Conservation (phyloP, 2,113 vertebrate species). For the Nothoprocta pentlandii region DNA sequence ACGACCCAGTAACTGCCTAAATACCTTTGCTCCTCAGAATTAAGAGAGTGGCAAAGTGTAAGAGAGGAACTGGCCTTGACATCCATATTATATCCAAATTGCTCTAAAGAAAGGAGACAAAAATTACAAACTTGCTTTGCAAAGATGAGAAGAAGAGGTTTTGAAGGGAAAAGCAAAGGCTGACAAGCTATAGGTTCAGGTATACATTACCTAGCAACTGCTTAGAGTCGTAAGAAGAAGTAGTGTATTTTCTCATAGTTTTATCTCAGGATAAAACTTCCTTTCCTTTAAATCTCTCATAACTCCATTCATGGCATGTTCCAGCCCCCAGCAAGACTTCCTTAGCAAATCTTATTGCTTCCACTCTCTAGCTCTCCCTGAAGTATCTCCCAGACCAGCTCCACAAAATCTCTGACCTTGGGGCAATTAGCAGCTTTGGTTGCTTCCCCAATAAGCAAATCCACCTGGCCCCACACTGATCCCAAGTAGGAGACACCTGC, state of each 20-base stretch:
- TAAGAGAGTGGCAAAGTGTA: fast-evolving
- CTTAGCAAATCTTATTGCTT: not conserved
- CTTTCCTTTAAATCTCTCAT: too few species aligned
- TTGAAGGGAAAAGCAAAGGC: not conserved
- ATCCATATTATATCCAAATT: fast-evolving
- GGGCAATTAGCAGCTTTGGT: fast-evolving
- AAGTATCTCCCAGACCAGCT: not conserved
- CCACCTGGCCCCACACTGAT: not conserved
- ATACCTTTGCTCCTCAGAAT: not conserved
- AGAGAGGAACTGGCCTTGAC: not conserved
- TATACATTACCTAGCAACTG: not conserved
- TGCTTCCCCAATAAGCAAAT: not conserved
- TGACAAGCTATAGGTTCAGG: not conserved
- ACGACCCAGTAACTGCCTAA: not conserved
- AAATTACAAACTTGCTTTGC: not conserved
- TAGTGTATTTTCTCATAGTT: fast-evolving
- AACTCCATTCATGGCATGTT: fast-evolving
- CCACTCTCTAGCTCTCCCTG: not conserved
- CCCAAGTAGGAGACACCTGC: fast-evolving
- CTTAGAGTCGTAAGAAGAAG: not conserved
- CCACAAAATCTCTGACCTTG: fast-evolving
- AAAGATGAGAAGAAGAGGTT: fast-evolving
- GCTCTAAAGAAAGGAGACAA: fast-evolving
- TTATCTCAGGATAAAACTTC: fast-evolving
- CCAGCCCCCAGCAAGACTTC: not conserved